Base-by-base conservation (phyloP, 2,797 vertebrate genomes). In the Argentina silus region DNA sequence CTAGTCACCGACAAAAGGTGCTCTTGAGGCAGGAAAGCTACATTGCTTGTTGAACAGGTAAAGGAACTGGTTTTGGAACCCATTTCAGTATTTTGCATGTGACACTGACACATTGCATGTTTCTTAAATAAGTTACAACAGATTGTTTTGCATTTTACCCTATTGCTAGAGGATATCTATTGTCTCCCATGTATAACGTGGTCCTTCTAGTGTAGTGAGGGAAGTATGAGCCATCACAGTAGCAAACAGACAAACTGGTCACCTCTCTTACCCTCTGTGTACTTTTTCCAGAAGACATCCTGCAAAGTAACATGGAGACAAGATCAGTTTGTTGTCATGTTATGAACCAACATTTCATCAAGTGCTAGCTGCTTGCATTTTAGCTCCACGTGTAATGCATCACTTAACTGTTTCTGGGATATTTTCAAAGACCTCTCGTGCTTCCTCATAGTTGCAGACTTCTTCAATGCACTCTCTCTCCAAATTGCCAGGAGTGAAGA, bases 391-490 rank as follows among this genome's bases (percentile, higher is more conserved):
- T n/a, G n/a, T n/a, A n/a, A n/a, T n/a, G 21, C 45, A 73, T 69
- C 77, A 92, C 93, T 92, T 81, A 93, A 97, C 98, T 94, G 95
- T 97, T 61, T 81, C 79, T 7, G 91, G 85, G 62, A 91, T 78
- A 88, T 96, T 95, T 87, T 96, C 95, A 87, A 97, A 97, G 76
- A 97, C 63, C 88, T 99, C 98, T 78, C 96, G 94, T 0, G 97
- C 97, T 86, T 99, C 98, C 83, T 99, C 97, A 6, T 96, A 98
- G 83, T 88, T 97, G 84, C 97, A 99, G 1, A 93, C 55, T 72
- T 99, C 97, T 89, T 99, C 98, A 0, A 15, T 12, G 78, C 98
- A 99, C 76, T 99, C 98, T 73, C 97, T 95, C 75, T 99, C 97
- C 83, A 99, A 84, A 85, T 98, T 93, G 11, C 96, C 96, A 0